These are phyloP conservation scores for Camponotus fellah DNA, from an alignment of 2,888 invertebrate species.

Conservation along the genomic window DNA sequence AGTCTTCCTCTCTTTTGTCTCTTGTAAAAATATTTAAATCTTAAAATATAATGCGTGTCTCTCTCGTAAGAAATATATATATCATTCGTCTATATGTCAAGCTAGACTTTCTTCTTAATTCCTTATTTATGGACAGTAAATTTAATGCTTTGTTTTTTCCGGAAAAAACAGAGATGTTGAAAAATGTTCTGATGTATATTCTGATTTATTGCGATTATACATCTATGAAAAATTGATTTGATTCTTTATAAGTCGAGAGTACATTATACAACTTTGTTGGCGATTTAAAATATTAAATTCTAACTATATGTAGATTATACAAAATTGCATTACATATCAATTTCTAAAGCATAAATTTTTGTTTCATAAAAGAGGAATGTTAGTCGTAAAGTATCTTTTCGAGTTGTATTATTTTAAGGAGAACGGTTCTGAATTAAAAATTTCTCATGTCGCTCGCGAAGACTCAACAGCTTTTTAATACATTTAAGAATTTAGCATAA, in stretches of 20 bases:
- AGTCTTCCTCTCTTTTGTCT: background rate
- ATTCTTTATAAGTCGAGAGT: background rate
- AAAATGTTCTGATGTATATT: background rate
- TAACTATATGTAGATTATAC: background rate
- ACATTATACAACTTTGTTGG: background rate
- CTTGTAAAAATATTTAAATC: conserved; percentile 35
- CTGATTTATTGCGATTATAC: background rate
- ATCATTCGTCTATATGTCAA: background rate
- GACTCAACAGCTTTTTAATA: background rate
- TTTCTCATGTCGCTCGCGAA: background rate
- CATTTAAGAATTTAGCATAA: too few relatives aligned
- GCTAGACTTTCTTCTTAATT: conserved; percentile 10
- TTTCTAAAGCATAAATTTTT: background rate
- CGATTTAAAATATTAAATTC: conserved; percentile 2
- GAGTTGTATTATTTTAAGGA: background rate
- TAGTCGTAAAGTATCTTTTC: background rate
- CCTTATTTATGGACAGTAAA: conserved; percentile 23
- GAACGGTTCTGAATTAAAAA: background rate
- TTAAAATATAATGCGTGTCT: conserved; percentile 6
- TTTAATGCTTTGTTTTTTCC: background rate
- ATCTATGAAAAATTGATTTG: background rate
- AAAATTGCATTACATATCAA: background rate
- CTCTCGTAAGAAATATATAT: conserved; percentile 17
- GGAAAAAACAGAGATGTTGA: background rate
- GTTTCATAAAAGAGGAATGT: background rate